Conservation (phyloP, 2,888 invertebrate species). For the Calephelis perditalis region DNA sequence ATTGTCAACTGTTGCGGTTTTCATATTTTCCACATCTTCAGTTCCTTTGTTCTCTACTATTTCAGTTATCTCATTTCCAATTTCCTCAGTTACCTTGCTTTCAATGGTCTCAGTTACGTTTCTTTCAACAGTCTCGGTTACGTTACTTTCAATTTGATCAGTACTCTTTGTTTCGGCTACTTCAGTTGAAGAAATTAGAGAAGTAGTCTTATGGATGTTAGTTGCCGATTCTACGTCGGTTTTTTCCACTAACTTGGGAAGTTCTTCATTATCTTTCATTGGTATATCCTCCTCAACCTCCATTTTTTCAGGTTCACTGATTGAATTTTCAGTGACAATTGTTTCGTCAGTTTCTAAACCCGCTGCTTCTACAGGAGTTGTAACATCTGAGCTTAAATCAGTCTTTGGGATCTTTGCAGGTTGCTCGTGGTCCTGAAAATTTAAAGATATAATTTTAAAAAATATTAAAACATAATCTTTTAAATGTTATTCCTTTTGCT, state of each 20-base stretch:
- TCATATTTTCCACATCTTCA: slow-evolving; percentile 4
- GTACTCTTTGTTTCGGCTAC: slow-evolving; percentile 45
- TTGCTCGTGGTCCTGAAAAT: slow-evolving; percentile 52
- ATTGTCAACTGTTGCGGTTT: not conserved
- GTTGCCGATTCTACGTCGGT: slow-evolving; percentile 43
- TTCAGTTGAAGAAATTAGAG: slow-evolving; percentile 42
- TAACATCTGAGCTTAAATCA: slow-evolving; percentile 50
- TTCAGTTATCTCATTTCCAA: slow-evolving; percentile 3
- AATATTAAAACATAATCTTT: too few relatives aligned
- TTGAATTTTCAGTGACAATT: slow-evolving; percentile 27
- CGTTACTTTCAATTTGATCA: slow-evolving; percentile 50
- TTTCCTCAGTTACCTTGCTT: slow-evolving; percentile 2
- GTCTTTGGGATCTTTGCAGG: slow-evolving; percentile 78
- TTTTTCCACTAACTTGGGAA: slow-evolving; percentile 30
- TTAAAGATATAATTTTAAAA: not conserved
- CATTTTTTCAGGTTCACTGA: slow-evolving; percentile 43
- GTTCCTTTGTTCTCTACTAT: slow-evolving; percentile 7
- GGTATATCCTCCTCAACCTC: slow-evolving; percentile 44
- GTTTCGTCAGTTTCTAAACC: slow-evolving; percentile 24
- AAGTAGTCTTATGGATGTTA: slow-evolving; percentile 35
- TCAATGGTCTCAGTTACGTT: slow-evolving; percentile 25
- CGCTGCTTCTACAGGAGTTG: slow-evolving; percentile 38
- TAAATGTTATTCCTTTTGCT: too few relatives aligned
- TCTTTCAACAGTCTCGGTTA: slow-evolving; percentile 26
- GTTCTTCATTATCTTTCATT: slow-evolving; percentile 19